A percentile compares a stretch with the other conserved stretches of the same genome.
Evolutionary conservation across 2,888 invertebrate genomes (phyloP).

Genomic region (Ornithoptera alexandrae): DNA sequence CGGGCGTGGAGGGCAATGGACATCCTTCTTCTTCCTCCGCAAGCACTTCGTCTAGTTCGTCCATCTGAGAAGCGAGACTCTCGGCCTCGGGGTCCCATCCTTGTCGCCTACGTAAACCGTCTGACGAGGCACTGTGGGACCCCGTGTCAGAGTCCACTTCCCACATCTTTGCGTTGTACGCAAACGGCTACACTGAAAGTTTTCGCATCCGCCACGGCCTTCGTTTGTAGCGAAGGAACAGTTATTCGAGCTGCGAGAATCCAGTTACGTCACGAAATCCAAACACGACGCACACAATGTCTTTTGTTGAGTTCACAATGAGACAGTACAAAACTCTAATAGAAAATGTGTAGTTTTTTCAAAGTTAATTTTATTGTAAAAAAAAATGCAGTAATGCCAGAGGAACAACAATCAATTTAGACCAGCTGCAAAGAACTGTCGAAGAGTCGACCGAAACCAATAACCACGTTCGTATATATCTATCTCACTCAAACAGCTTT

Average conservation of each 20-base stretch:
- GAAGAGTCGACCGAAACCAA: conserved; percentile 31
- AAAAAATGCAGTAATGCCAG: conserved; percentile 34
- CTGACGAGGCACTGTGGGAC: conserved; percentile 70
- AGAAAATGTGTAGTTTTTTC: conserved; percentile 1
- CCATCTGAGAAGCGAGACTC: conserved; percentile 73
- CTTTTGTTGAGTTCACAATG: conserved; percentile 34
- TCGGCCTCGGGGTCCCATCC: conserved; percentile 76
- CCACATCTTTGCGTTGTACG: conserved; percentile 67
- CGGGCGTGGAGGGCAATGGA: conserved; percentile 91
- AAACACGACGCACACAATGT: conserved; percentile 42
- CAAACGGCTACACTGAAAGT: conserved; percentile 50
- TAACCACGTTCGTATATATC: conserved; percentile 36
- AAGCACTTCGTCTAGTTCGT: conserved; percentile 79
- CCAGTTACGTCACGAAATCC: conserved; percentile 71
- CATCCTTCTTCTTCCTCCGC: conserved; percentile 91
- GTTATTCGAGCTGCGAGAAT: conserved; percentile 50
- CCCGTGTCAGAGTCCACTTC: conserved; percentile 71
- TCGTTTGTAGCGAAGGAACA: conserved; percentile 54
- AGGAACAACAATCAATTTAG: conserved; percentile 42
- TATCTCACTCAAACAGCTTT: conserved; percentile 35
- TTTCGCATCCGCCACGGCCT: conserved; percentile 57
- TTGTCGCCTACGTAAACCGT: conserved; percentile 73
- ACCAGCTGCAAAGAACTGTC: conserved; percentile 45
- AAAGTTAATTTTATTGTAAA: conserved; percentile 26
- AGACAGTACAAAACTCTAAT: neutral